Percentiles rank a stretch among this genome's conserved stretches.
Evolutionary conservation across 2,888 invertebrate genomes (phyloP).

Genomic region (Drosophila nigricruria): DNA sequence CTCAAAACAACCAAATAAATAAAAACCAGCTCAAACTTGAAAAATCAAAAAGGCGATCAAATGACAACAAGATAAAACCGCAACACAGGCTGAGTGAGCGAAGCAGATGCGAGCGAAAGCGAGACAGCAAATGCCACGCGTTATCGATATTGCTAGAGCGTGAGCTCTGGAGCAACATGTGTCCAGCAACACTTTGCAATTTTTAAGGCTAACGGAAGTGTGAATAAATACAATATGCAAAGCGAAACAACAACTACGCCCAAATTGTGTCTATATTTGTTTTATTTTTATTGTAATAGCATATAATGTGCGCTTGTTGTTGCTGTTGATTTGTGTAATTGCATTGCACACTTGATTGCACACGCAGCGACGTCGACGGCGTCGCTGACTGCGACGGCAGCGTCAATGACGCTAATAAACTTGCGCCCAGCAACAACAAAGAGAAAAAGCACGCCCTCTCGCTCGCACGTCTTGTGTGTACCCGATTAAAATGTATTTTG

Average conservation of each 20-base stretch:
- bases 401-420: slow-evolving; percentile 74
- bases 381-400: slow-evolving; percentile 19
- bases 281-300: slow-evolving; percentile 23
- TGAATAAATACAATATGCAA: slow-evolving; percentile 30
- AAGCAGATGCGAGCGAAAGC: slow-evolving; percentile 13
- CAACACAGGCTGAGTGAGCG: slow-evolving; percentile 24
- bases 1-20: slow-evolving; percentile 35
- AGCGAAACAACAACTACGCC: slow-evolving; percentile 13
- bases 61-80: slow-evolving; percentile 39
- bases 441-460: slow-evolving; percentile 19
- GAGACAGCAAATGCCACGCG: background rate
- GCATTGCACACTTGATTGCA: slow-evolving; percentile 80
- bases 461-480: slow-evolving; percentile 9
- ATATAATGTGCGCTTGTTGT: slow-evolving; percentile 31
- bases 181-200: slow-evolving; percentile 55
- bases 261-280: slow-evolving; percentile 17
- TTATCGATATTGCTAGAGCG: slow-evolving; percentile 15
- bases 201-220: slow-evolving; percentile 63
- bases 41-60: slow-evolving; percentile 62
- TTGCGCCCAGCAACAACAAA: slow-evolving; percentile 43
- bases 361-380: slow-evolving; percentile 26
- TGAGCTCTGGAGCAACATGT: slow-evolving; percentile 56
- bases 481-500: slow-evolving; percentile 45
- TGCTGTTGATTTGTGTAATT: slow-evolving; percentile 74
- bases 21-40: slow-evolving; percentile 65